Evolutionary conservation across 2,113 vertebrate genomes (phyloP), one percentile per base, ranked within the genome.

Genomic region (Cebus imitator): DNA sequence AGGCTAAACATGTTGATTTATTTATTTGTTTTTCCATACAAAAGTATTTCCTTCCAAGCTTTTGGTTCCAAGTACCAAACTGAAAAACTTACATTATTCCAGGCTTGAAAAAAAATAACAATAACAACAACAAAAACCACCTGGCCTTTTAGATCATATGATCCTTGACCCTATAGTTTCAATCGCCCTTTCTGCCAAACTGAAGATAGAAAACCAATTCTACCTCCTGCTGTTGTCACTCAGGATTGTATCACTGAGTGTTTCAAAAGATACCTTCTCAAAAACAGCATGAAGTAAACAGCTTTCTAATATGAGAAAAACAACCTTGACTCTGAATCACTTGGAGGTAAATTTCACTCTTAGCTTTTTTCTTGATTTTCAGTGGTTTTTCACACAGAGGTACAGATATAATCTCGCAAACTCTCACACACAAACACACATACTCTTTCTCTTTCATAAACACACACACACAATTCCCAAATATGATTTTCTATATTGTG

Each of bases 151-250:
- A 84, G 57, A 30, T 90, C 89, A 18, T 61, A 9, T 92, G 76
- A 95, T 96, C 52, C 30, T 90, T 94, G 86, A 91, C 93, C 82
- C 37, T 52, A 55, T 32, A 79, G 81, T 86, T 95, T 93, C 93
- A 85, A 81, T 68, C 85, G 76, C 84, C 32, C 5, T 50, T 11
- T 87, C 68, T 93, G 95, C 80, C 87, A 95, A 93, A 93, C 83
- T 68, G 87, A 85, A 97, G 84, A 76, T 45, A 92, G 94, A 96
- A 96, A 97, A 87, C 68, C 90, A 93, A 96, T 96, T 97, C 80
- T 48, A 66, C 90, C 94, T 82, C 97, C 97, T 97, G 76, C 97
- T 85, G 94, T 30, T 91, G 80, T 80, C 73, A 76, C 95, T 93
- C 52, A 68, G 80, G 80, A 93, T 52, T 50, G 18, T 90, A 76